Conservation (phyloP, 2,113 vertebrate genomes). For the Zootoca vivipara region DNA sequence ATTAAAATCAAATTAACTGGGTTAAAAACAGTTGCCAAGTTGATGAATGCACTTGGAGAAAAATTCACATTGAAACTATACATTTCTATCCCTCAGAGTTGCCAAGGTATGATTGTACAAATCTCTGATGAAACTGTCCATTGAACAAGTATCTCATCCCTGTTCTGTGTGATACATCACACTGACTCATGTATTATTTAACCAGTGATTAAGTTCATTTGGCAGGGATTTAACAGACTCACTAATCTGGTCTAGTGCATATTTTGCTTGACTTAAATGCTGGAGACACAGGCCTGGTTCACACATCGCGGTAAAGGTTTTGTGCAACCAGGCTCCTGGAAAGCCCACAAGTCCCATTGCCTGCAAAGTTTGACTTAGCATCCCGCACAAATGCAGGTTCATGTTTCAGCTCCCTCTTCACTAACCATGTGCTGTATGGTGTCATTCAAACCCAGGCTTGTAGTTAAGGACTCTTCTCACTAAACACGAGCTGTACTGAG, state of each 20-base stretch:
- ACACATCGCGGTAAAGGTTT: too few relatives aligned
- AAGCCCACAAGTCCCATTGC: too few relatives aligned
- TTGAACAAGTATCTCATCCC: not conserved
- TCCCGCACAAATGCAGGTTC: too few relatives aligned
- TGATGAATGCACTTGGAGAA: not conserved
- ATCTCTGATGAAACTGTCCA: not conserved
- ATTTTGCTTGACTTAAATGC: not conserved
- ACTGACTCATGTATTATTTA: not conserved
- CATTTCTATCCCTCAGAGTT: not conserved
- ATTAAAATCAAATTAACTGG: not conserved
- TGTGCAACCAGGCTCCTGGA: too few relatives aligned
- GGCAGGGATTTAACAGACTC: not conserved
- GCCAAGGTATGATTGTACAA: not conserved
- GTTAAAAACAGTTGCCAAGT: conserved; percentile 4
- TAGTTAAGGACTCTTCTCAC: too few relatives aligned
- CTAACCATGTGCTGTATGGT: too few relatives aligned
- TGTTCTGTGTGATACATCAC: not conserved
- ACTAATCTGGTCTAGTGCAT: not conserved
- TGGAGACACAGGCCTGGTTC: not conserved
- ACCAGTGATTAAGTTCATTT: not conserved
- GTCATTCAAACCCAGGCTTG: too few relatives aligned
- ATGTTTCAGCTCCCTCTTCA: too few relatives aligned
- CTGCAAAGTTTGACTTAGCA: too few relatives aligned
- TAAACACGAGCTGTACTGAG: too few relatives aligned
- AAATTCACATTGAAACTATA: not conserved